These are phyloP conservation scores for Nothura maculosa DNA, from an alignment of 2,797 vertebrate species.

Conservation along the genomic window DNA sequence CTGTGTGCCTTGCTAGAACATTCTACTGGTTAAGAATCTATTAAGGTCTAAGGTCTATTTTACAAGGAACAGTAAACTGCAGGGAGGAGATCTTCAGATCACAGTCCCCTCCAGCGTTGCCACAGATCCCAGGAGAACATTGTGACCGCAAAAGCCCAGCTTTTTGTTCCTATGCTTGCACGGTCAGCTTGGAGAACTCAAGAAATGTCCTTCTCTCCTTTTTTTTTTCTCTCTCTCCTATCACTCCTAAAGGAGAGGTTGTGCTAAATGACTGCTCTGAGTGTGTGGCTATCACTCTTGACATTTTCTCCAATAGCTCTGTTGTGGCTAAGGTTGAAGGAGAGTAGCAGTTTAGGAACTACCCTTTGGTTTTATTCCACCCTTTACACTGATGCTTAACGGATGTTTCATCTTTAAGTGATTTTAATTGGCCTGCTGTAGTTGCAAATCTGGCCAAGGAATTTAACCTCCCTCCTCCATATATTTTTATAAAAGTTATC, in stretches of 20 bases:
- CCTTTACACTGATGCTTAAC: neutral
- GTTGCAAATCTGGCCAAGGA: neutral
- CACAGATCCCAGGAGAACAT: fast-evolving
- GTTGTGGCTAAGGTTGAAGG: neutral
- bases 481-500: neutral
- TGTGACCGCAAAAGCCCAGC: neutral
- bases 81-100: neutral
- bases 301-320: neutral
- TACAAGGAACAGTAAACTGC: neutral
- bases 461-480: neutral
- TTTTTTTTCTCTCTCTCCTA: neutral
- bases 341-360: neutral
- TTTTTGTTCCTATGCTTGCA: fast-evolving
- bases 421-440: neutral
- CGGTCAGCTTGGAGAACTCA: neutral
- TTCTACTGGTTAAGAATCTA: neutral
- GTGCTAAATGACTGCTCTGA: neutral
- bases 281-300: fast-evolving
- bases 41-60: too few relatives aligned
- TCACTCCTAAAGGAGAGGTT: neutral
- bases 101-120: neutral
- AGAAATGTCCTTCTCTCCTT: neutral
- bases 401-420: neutral
- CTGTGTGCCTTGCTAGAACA: neutral
- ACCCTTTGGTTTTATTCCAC: neutral